A percentile compares a stretch with the other conserved stretches of the same genome.
Evolutionary conservation across 2,888 invertebrate genomes (phyloP).

Genomic region (Gymnocheta viridis): DNA sequence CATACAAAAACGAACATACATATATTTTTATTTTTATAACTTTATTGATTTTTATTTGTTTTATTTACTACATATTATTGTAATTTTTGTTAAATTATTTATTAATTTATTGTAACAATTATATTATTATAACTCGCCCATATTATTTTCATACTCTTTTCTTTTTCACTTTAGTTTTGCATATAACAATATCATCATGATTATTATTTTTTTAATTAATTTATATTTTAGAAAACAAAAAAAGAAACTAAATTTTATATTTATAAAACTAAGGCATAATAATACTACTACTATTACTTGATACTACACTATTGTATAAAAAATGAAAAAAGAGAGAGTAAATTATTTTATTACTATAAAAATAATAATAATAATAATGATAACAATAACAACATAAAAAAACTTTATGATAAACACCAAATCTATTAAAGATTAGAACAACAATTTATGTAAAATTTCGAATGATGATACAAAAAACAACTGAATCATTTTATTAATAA

Average conservation of each 20-base stretch:
- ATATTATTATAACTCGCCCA: slow-evolving; percentile 41
- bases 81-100: slow-evolving; percentile 68
- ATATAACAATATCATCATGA: slow-evolving; percentile 40
- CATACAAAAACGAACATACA: slow-evolving; percentile 32
- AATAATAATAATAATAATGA: slow-evolving; percentile 50
- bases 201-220: slow-evolving; percentile 45
- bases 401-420: slow-evolving; percentile 62
- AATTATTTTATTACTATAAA: slow-evolving; percentile 66
- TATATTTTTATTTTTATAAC: slow-evolving; percentile 60
- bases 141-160: slow-evolving; percentile 47
- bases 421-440: slow-evolving; percentile 43
- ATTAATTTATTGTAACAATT: slow-evolving; percentile 64
- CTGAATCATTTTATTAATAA: slow-evolving; percentile 67
- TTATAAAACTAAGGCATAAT: slow-evolving; percentile 63
- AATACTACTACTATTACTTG: slow-evolving; percentile 65
- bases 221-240: slow-evolving; percentile 46
- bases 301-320: slow-evolving; percentile 64
- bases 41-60: slow-evolving; percentile 69
- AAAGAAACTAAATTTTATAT: slow-evolving; percentile 50
- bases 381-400: slow-evolving; percentile 50
- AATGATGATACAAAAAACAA: slow-evolving; percentile 56
- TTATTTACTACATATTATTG: slow-evolving; percentile 65
- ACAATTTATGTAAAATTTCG: slow-evolving; percentile 56
- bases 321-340: slow-evolving; percentile 63
- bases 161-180: slow-evolving; percentile 46